Evolutionary conservation across 2,888 invertebrate species (phyloP), one percentile per base, ranked within the genome.

Genomic region (Gerris lacustris): DNA sequence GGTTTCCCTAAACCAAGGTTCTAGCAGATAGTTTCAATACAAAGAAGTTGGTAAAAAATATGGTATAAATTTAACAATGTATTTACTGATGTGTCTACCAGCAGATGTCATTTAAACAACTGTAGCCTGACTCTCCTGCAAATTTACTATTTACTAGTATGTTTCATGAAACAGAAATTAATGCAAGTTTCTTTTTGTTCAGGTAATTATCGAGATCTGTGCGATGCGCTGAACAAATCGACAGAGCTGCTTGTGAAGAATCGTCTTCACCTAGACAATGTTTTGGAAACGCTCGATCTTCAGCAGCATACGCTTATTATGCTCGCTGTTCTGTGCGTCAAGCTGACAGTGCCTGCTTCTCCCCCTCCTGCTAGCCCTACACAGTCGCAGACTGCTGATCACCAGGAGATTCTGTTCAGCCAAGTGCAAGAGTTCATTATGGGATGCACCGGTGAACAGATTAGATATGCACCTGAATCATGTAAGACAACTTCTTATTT

Each of bases 271-370:
- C 83, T 96, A 76, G 93, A 91, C 79, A 94, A 90, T 80, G 94
- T 95, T 47, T 82, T 96, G 77, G 95, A 94, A 80, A 94, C 95
- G 0, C 84, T 96, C 73, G 92, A 95, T 80, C 84, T 92, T 72
- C 93, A 95, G 78, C 92, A 94, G 78, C 94, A 96, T 82, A 94
- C 95, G 7, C 82, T 96, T 72, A 96, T 94, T 68, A 89, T 94
- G 70, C 82, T 96, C 71, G 92, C 91, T 72, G 92, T 96, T 45
- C 82, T 96, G 75, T 88, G 88, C 77, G 92, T 91, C 5, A 91
- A 91, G 81, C 88, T 90, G 78, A 86, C 87, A 70, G 80, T 86
- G 72, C 84, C 87, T 18, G 17, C 47, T 18, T 44, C 71, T 6
- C 66, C 68, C 11, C 73, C 74, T 17, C 71, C 74, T 31, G 44